phyloP scores from a whole-genome alignment of 2,113 vertebrate genomes.

The Platanista minor region DNA sequence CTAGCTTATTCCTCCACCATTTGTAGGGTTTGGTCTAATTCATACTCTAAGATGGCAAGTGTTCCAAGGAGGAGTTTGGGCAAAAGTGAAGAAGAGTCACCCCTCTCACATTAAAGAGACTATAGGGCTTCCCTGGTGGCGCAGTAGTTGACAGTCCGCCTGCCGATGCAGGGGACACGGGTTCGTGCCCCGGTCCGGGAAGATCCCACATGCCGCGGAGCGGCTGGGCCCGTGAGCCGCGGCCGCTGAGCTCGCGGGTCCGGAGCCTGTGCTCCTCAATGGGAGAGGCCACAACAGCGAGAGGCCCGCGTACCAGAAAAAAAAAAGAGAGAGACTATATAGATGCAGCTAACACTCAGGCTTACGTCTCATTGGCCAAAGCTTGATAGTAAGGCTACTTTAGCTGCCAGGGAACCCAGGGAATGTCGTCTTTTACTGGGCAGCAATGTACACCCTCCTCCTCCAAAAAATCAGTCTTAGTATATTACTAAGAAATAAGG shows the following conservation, averaged over 20 bases:
- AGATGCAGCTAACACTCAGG: background rate
- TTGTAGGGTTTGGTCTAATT: background rate
- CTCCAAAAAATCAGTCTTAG: background rate
- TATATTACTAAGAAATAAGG: background rate
- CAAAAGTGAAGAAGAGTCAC: background rate
- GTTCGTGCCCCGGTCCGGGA: too few relatives aligned
- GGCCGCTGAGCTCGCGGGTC: too few relatives aligned
- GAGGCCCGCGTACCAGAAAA: too few relatives aligned
- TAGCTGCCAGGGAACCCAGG: background rate
- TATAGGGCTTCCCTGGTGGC: too few relatives aligned
- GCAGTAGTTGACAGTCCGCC: too few relatives aligned
- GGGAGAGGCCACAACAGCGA: too few relatives aligned
- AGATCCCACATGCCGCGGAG: too few relatives aligned
- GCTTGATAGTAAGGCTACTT: background rate
- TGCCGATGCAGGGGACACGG: too few relatives aligned
- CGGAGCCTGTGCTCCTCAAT: too few relatives aligned
- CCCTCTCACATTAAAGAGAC: background rate
- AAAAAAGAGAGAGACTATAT: too few relatives aligned
- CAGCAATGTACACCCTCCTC: background rate
- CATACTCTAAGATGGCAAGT: background rate
- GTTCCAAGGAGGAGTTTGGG: background rate
- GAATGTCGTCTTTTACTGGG: background rate
- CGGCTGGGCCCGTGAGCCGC: too few relatives aligned
- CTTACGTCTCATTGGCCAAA: background rate
- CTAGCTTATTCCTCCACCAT: background rate